Percentiles rank a stretch among this genome's conserved stretches.
Conservation (phyloP, 2,797 vertebrate species). For the Spheniscus humboldti region DNA sequence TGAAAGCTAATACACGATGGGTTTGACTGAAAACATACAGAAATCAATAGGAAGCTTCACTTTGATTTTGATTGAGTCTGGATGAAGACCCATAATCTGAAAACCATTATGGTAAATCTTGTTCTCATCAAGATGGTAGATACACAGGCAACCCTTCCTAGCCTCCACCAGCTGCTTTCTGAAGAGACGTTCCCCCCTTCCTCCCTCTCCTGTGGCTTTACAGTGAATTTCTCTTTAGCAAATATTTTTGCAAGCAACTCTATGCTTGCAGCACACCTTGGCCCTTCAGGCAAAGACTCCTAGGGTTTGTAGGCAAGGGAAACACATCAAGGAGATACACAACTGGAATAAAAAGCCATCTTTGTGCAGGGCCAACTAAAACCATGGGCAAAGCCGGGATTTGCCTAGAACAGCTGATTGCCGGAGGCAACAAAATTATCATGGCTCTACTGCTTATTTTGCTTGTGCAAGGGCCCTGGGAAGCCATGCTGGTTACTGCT, state of each 20-base stretch:
- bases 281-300: not conserved
- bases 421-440: not conserved
- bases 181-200: not conserved
- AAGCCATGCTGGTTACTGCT: not conserved
- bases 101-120: not conserved
- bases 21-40: not conserved
- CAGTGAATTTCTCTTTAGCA: not conserved
- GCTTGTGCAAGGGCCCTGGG: not conserved
- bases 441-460: not conserved
- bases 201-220: not conserved
- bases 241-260: not conserved
- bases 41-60: not conserved
- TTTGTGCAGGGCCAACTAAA: not conserved
- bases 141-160: not conserved
- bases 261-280: not conserved
- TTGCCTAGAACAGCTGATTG: not conserved
- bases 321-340: not conserved
- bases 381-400: not conserved
- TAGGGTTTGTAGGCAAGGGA: not conserved
- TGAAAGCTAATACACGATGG: not conserved
- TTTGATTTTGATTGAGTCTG: not conserved
- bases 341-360: not conserved
- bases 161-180: not conserved
- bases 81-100: not conserved
- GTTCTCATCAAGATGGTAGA: not conserved